phyloP scores from a whole-genome alignment of 2,888 invertebrate species.

The Tenthredo notha region DNA sequence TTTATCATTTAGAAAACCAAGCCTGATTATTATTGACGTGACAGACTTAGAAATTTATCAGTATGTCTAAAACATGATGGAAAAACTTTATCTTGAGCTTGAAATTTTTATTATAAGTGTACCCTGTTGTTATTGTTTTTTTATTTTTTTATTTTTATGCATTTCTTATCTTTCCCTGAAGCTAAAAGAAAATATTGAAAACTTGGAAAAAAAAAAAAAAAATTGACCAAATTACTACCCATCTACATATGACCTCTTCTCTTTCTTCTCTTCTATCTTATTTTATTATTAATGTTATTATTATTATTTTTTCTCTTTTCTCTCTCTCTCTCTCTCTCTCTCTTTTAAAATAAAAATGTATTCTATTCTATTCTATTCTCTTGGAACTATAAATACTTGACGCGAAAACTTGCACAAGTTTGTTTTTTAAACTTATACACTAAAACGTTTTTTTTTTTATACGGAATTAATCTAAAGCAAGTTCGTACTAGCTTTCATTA shows the following conservation, averaged over 20 bases:
- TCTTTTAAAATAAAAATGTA: no score
- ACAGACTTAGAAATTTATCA: conserved; percentile 1
- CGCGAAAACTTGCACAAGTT: conserved; percentile 27
- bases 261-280: conserved; percentile 54
- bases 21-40: not conserved
- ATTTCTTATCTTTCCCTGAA: not conserved
- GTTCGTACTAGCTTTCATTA: conserved; percentile 48
- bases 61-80: conserved; percentile 15
- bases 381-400: conserved; percentile 51
- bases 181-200: conserved; percentile 13
- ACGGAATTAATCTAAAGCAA: conserved; percentile 16
- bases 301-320: conserved; percentile 43
- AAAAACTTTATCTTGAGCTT: not conserved
- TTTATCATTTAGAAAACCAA: not conserved
- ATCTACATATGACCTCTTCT: not conserved
- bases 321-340: not conserved
- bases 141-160: not conserved
- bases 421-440: conserved; percentile 17
- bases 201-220: not conserved
- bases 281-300: conserved; percentile 29
- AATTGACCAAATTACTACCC: not conserved
- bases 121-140: not conserved
- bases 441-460: not conserved
- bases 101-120: not conserved
- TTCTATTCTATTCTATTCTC: no score